Evolutionary conservation across 2,888 invertebrate genomes (phyloP).

Genomic region (Dynastes tityus): DNA sequence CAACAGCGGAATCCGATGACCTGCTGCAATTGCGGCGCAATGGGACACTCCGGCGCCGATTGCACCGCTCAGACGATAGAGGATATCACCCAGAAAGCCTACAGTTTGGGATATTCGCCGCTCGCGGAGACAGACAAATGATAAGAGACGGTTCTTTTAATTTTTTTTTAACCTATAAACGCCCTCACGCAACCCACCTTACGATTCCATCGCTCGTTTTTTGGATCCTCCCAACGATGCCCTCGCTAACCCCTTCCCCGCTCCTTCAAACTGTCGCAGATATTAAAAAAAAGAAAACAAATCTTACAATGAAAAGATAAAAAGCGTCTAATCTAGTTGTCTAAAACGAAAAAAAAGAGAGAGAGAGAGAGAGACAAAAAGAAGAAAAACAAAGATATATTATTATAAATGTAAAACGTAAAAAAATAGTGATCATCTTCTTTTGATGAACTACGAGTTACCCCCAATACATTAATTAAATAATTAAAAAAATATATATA

Average conservation of each 20-base stretch:
- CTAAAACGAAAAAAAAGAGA: slow-evolving; percentile 5
- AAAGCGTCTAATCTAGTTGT: slow-evolving; percentile 5
- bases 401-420: slow-evolving; percentile 3
- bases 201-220: no score
- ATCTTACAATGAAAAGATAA: not conserved
- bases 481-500: not conserved
- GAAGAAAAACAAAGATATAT: not conserved
- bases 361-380: not conserved
- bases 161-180: not conserved
- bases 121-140: slow-evolving; percentile 60
- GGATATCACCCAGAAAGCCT: slow-evolving; percentile 86
- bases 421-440: slow-evolving; percentile 1
- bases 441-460: slow-evolving; percentile 10
- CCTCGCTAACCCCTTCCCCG: not conserved
- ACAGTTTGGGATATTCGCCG: slow-evolving; percentile 77
- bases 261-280: not conserved
- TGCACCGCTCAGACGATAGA: slow-evolving; percentile 95
- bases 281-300: not conserved
- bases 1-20: slow-evolving; percentile 48
- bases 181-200: not conserved
- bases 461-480: not conserved
- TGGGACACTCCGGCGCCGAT: slow-evolving; percentile 87
- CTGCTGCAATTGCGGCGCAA: slow-evolving; percentile 95
- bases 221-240: not conserved
- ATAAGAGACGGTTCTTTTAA: slow-evolving; percentile 25